These are phyloP conservation scores for Marronus borbonicus DNA, from an alignment of 2,888 invertebrate species.

Conservation along the genomic window DNA sequence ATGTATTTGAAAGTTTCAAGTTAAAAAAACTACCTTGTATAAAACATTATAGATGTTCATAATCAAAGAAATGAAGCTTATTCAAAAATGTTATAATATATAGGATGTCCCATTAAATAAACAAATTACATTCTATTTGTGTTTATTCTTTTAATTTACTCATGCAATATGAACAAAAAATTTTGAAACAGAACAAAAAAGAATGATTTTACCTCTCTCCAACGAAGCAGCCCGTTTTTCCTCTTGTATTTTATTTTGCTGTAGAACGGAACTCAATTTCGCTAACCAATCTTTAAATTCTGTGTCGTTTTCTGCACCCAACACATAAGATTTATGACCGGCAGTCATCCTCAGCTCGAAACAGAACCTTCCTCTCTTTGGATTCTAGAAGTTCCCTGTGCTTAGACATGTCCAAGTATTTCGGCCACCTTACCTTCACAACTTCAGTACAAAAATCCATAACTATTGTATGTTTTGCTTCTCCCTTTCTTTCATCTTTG, in stretches of 20 bases:
- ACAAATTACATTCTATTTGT: no score
- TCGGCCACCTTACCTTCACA: conserved; percentile 76
- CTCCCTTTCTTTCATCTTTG: conserved; percentile 93
- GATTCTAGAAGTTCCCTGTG: conserved; percentile 75
- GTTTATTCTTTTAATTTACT: no score
- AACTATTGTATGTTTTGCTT: conserved; percentile 92
- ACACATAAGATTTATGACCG: conserved; percentile 87
- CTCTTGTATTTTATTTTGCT: conserved; percentile 86
- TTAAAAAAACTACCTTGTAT: no score
- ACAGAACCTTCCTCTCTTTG: conserved; percentile 87
- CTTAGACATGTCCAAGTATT: background rate
- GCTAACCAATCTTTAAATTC: conserved; percentile 89
- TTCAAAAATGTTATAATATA: no score
- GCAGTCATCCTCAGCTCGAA: conserved; percentile 92
- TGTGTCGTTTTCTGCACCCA: conserved; percentile 89
- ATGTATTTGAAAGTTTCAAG: no score
- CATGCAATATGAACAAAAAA: background rate
- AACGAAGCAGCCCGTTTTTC: conserved; percentile 81
- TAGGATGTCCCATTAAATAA: no score
- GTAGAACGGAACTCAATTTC: conserved; percentile 87
- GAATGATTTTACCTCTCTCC: conserved; percentile 71
- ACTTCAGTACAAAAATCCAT: conserved; percentile 96
- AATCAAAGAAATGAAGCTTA: no score
- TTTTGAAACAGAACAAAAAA: background rate
- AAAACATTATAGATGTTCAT: no score